Evolutionary conservation across 2,888 invertebrate genomes (phyloP).

Genomic region (Steinernema hermaphroditum): DNA sequence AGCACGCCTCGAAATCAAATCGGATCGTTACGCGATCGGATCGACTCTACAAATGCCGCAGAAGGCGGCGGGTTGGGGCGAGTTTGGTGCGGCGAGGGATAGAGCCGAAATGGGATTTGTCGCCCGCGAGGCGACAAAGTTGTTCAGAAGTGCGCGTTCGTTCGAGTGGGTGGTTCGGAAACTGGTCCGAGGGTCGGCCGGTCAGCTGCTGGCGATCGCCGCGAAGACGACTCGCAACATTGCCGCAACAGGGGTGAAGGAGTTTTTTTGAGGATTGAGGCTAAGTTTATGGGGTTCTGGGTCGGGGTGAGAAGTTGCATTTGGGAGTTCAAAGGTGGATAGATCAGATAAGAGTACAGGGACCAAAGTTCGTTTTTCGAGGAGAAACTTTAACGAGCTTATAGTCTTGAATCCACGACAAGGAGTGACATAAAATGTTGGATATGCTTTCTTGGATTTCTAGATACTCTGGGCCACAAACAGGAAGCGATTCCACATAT

Average conservation of each 20-base stretch:
- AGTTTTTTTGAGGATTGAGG: slow-evolving; percentile 8
- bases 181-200: slow-evolving; percentile 15
- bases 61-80: slow-evolving; percentile 7
- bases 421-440: too few relatives aligned
- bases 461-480: too few relatives aligned
- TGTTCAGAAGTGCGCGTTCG: background rate
- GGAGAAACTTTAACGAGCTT: too few relatives aligned
- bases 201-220: background rate
- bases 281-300: background rate
- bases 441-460: too few relatives aligned
- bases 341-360: too few relatives aligned
- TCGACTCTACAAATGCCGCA: background rate
- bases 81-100: background rate
- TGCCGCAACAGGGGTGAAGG: background rate
- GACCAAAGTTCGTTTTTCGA: too few relatives aligned
- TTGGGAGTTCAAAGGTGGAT: background rate
- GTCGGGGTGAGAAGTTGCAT: background rate
- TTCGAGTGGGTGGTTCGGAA: background rate
- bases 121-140: slow-evolving; percentile 3
- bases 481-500: too few relatives aligned
- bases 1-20: background rate
- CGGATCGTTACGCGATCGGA: slow-evolving; percentile 13
- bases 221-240: slow-evolving; percentile 17
- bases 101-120: slow-evolving; percentile 16
- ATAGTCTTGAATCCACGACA: too few relatives aligned